phyloP scores from a whole-genome alignment of 2,888 invertebrate genomes.

The Patella depressa region DNA sequence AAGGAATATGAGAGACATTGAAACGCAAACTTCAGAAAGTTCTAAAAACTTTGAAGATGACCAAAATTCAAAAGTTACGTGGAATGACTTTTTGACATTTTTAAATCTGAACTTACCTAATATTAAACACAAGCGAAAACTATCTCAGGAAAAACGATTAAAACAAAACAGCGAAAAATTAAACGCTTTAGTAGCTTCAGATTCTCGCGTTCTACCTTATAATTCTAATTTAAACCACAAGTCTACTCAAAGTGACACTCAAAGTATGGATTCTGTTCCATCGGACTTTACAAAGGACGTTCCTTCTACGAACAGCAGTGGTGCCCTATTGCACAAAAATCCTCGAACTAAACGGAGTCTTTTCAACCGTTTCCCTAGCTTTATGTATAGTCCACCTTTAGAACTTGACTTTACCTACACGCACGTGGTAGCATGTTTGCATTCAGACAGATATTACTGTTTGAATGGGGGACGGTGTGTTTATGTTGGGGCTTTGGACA shows the following conservation, averaged over 20 bases:
- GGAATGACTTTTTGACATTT: no score
- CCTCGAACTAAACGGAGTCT: neutral
- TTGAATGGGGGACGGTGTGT: conserved; percentile 58
- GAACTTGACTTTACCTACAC: conserved; percentile 43
- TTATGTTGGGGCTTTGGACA: conserved; percentile 55
- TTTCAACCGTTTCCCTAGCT: neutral
- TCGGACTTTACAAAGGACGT: no score
- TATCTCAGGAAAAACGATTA: neutral
- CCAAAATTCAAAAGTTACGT: neutral
- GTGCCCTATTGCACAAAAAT: neutral
- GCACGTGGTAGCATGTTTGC: conserved; percentile 52
- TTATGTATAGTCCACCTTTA: neutral
- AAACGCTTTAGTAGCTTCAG: neutral
- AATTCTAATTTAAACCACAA: neutral
- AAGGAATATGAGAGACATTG: conserved; percentile 1
- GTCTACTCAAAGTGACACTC: no score
- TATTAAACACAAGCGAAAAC: neutral
- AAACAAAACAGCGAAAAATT: neutral
- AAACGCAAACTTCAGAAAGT: no score
- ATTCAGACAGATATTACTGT: conserved; percentile 54
- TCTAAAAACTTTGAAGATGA: neutral
- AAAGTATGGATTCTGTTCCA: no score
- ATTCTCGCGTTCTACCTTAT: neutral
- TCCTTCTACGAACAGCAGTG: no score
- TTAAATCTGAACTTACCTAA: neutral